Conservation (phyloP, 2,797 vertebrate species). For the Astyanax mexicanus region DNA sequence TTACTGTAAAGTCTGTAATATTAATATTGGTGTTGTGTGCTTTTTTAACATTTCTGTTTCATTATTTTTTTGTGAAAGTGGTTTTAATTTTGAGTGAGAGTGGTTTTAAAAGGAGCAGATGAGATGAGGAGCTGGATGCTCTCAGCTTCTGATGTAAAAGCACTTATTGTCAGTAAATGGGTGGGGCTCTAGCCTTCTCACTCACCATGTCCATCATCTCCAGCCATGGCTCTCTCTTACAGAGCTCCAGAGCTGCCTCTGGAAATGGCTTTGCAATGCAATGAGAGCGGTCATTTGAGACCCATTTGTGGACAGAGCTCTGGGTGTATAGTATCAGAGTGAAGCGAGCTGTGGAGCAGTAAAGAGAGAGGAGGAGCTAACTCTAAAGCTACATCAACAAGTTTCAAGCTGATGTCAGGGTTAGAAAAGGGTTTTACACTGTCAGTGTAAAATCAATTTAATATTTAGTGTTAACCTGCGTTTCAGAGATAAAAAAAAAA, state of each 20-base stretch:
- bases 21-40: no score
- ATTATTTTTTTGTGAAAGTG: no score
- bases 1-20: no score
- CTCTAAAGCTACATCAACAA: not conserved
- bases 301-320: not conserved
- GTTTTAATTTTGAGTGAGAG: no score
- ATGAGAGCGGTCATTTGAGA: no score
- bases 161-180: slow-evolving; percentile 29
- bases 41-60: no score
- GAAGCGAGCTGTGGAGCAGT: no score
- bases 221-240: not conserved
- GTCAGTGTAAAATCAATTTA: no score
- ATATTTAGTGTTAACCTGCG: no score
- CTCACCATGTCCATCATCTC: slow-evolving; percentile 18
- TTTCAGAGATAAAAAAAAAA: no score
- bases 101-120: not conserved
- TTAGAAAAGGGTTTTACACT: no score
- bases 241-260: not conserved
- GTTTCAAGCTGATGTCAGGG: not conserved
- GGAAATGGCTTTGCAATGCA: not conserved
- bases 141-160: slow-evolving; percentile 27
- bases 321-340: not conserved
- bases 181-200: slow-evolving; percentile 31
- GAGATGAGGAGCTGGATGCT: not conserved
- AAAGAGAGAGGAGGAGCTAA: not conserved